Evolutionary conservation across 2,113 vertebrate species (phyloP), one percentile per base, ranked within the genome.

Genomic region (Mastomys natalensis): DNA sequence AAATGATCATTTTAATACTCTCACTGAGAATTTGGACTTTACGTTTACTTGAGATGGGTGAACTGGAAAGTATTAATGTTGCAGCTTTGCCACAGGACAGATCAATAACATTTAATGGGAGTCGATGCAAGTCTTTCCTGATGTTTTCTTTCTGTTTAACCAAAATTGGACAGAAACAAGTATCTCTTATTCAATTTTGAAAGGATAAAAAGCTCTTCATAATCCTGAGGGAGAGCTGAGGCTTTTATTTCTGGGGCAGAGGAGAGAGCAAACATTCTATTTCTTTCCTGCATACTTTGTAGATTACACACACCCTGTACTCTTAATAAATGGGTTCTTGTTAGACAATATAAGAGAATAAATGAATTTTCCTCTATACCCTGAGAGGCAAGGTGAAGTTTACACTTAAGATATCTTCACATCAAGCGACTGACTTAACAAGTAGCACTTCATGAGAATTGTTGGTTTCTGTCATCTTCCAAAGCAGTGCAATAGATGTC

Each of bases 311-410:
- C 84, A 86, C 37, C 72, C 93, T 90, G 66, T 92, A 73, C 72
- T 97, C 90, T 89, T 82, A 97, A 92, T 86, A 92, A 73, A 80
- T 92, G 48, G 11, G 48, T 96, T 76, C 93, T 95, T 58, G 0
- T 92, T 92, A 96, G 84, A 91, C 29, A 45, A 21, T 66, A 78
- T 90, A 96, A 90, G 37, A 89, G 73, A 92, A 87, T 93, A 94
- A 96, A 91, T 84, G 78, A 92, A 96, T 87, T 94, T 80, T 95
- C 74, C 51, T 91, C 81, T 95, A 72, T 95, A 96, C 76, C 85
- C 86, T 96, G 70, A 89, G 64, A 93, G 48, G 26, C 73, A 96
- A 45, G 78, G 93, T 77, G 87, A 89, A 93, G 55, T 62, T 78
- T 73, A 77, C 72, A 22, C 73, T 43, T 64, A 89, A 90, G 68